Evolutionary conservation across 2,888 invertebrate genomes (phyloP).

Genomic region (Clunio marinus): DNA sequence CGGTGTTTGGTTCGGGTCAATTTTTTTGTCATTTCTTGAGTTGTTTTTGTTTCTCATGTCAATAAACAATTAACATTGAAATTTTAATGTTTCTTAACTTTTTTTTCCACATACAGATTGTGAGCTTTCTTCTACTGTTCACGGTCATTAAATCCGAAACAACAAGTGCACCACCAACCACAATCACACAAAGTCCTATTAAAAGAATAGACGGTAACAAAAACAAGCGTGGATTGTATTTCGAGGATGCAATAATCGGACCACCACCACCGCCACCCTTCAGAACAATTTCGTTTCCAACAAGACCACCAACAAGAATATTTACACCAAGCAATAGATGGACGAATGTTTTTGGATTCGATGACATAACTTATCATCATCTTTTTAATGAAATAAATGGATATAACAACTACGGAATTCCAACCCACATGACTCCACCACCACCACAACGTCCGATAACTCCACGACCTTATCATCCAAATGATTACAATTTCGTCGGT

Average conservation of each 20-base stretch:
- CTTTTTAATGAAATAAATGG: conserved; percentile 30
- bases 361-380: conserved; percentile 14
- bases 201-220: not conserved
- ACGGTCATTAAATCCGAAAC: not conserved
- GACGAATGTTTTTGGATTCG: conserved; percentile 25
- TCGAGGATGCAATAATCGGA: conserved; percentile 1
- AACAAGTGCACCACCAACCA: not conserved
- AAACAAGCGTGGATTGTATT: not conserved
- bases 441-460: not conserved
- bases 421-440: conserved; percentile 5
- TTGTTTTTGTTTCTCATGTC: too few relatives aligned
- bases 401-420: not conserved
- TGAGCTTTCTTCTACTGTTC: not conserved
- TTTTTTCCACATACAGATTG: not conserved
- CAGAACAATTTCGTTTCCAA: not conserved
- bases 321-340: not conserved
- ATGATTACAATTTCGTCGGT: conserved; percentile 1
- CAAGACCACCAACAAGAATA: not conserved
- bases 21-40: too few relatives aligned
- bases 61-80: too few relatives aligned
- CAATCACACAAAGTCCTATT: not conserved
- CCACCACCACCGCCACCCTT: conserved; percentile 23
- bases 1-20: too few relatives aligned
- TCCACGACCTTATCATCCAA: not conserved
- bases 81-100: too few relatives aligned